Evolutionary conservation across 2,113 vertebrate species (phyloP), one percentile per base, ranked within the genome.

Genomic region (Nerophis lumbriciformis): DNA sequence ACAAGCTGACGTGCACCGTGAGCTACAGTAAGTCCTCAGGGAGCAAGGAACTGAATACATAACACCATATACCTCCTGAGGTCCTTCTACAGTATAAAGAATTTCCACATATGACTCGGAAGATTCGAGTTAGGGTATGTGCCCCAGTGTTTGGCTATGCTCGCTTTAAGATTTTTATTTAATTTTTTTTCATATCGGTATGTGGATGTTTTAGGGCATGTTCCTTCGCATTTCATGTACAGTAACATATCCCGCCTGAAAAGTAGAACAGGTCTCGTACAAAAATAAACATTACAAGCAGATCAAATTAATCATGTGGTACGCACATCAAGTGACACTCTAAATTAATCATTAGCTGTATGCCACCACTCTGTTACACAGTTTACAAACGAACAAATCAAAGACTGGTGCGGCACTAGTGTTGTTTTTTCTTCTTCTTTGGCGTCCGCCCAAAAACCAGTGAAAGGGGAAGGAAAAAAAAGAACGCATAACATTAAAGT

Each of bases 381-480:
- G 92, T 91, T 82, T 90, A 92, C 88, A 91, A 83, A 90, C 86
- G 87, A 91, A 94, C 92, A 94, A 93, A 95, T 96, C 93, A 94
- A 90, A 92, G 77, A 39, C 4, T 37, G 4, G 8, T 15, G 11
- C 8, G 11, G 37, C 3, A 38, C 16, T 3, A 8, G 16, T 21
- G 55, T 44, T 1, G 11, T 1, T 57, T 57, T 55, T 44, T 57
- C 11, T 37, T 57, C 11, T 37, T 51, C 12, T 45, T 10, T 21
- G 16, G n/a, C 39, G n/a, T 10, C 39, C 13, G 39, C 55, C 90
- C 87, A 89, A 86, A 76, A 87, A 90, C 56, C 91, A 91, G 90
- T 90, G 90, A 92, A 91, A 90, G 91, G 91, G 89, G 81, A 84
- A 90, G 88, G 90, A 80, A 83, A 90, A 88, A 86, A 93, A 91